Conservation (phyloP, 2,113 vertebrate genomes). For the Carassius gibelio region DNA sequence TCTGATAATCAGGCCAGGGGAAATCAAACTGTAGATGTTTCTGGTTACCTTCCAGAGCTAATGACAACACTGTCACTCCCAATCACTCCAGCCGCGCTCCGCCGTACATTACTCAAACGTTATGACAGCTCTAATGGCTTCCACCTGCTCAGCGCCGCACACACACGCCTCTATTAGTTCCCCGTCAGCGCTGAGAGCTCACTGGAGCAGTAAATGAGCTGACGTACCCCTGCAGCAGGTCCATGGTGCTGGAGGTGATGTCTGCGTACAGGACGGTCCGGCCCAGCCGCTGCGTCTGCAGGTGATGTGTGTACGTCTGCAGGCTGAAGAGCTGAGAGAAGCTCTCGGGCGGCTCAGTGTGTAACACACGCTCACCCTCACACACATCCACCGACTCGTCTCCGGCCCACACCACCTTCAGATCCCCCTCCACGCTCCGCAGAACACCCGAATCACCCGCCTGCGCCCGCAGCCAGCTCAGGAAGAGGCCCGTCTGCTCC, state of each 20-base stretch:
- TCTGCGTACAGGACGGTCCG: slow-evolving; percentile 84
- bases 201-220: no score
- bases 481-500: slow-evolving; percentile 11
- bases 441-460: not conserved
- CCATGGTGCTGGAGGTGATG: slow-evolving; percentile 85
- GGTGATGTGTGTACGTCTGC: slow-evolving; percentile 78
- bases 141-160: slow-evolving; percentile 84
- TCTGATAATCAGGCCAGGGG: slow-evolving; percentile 84
- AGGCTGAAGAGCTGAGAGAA: slow-evolving; percentile 79
- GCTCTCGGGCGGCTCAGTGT: slow-evolving; percentile 70
- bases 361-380: slow-evolving; percentile 71
- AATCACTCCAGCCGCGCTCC: slow-evolving; percentile 88
- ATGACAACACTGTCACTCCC: slow-evolving; percentile 97
- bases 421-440: not conserved
- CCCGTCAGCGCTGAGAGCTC: no score
- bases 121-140: slow-evolving; percentile 98
- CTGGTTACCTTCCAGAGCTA: slow-evolving; percentile 81
- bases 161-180: no score
- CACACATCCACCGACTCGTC: slow-evolving; percentile 63
- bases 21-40: slow-evolving; percentile 82
- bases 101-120: slow-evolving; percentile 98
- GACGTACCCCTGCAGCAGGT: no score
- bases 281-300: slow-evolving; percentile 81
- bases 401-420: slow-evolving; percentile 30
- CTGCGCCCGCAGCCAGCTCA: slow-evolving; percentile 31